Evolutionary conservation across 2,797 vertebrate species (phyloP).

Genomic region (Momotus momota): DNA sequence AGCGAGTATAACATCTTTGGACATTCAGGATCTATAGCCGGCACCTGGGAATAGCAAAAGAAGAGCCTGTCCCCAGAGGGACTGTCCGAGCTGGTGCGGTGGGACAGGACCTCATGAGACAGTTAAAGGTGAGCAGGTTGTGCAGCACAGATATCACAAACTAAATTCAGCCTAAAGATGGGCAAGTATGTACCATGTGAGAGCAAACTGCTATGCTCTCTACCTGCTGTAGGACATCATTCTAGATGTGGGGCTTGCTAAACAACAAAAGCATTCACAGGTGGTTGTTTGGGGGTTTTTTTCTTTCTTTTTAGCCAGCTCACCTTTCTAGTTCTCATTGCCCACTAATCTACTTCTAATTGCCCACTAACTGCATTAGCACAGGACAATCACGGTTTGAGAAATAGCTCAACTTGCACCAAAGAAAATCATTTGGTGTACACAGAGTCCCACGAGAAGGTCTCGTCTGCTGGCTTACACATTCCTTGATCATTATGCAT

Average conservation of each 20-base stretch:
- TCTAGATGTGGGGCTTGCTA: background rate
- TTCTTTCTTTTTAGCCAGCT: slow-evolving; percentile 28
- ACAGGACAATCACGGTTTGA: slow-evolving; percentile 30
- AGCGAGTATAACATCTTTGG: background rate
- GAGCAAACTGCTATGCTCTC: background rate
- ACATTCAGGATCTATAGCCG: background rate
- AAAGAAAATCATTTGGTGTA: slow-evolving; percentile 47
- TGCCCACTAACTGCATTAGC: slow-evolving; percentile 55
- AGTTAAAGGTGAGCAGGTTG: background rate
- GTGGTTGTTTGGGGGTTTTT: background rate
- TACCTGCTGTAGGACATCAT: background rate
- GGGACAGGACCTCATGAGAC: background rate
- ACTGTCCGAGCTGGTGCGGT: background rate
- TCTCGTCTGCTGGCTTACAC: background rate
- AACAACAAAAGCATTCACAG: background rate
- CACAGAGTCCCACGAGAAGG: background rate
- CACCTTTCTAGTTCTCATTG: slow-evolving; percentile 44
- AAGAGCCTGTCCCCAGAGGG: background rate
- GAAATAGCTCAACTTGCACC: slow-evolving; percentile 6
- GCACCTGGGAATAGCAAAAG: background rate
- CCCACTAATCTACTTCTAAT: slow-evolving; percentile 46
- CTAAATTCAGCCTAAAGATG: background rate
- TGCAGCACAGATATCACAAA: background rate
- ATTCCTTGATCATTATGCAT: background rate
- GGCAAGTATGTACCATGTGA: fast-evolving